phyloP scores from a whole-genome alignment of 2,113 vertebrate genomes.

The Syngnathus floridae region DNA sequence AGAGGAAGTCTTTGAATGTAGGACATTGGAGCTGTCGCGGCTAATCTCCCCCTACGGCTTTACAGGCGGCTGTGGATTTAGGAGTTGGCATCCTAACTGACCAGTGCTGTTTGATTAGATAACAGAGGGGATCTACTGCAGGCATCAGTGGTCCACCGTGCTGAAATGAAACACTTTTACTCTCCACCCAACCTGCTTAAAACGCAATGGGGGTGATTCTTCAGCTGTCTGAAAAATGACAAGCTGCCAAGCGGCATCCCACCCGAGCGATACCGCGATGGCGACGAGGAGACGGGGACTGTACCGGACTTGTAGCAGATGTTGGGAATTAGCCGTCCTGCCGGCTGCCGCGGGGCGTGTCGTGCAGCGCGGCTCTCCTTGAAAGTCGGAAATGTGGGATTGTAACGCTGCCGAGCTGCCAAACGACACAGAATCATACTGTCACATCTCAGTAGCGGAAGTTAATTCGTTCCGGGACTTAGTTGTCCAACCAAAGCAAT shows the following conservation, averaged over 20 bases:
- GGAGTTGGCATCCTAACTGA: conserved; percentile 70
- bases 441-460: neutral
- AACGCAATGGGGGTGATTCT: conserved; percentile 59
- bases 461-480: neutral
- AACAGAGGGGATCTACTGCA: conserved; percentile 64
- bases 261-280: conserved; percentile 46
- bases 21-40: conserved; percentile 63
- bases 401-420: conserved; percentile 50
- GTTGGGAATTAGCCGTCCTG: conserved; percentile 66
- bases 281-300: conserved; percentile 41
- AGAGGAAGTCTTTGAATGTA: conserved; percentile 69
- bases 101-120: conserved; percentile 75
- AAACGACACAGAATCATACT: conserved; percentile 15
- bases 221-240: conserved; percentile 52
- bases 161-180: conserved; percentile 67
- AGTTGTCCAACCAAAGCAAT: neutral
- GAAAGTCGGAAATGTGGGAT: conserved; percentile 49
- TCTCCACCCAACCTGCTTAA: conserved; percentile 53
- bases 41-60: conserved; percentile 70
- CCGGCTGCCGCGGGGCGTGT: conserved; percentile 41
- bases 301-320: conserved; percentile 68
- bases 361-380: conserved; percentile 52
- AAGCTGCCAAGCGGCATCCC: conserved; percentile 60
- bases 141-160: conserved; percentile 62
- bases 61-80: conserved; percentile 69